These are phyloP conservation scores for Pyxicephalus adspersus DNA, from an alignment of 2,113 vertebrate genomes.

Conservation along the genomic window DNA sequence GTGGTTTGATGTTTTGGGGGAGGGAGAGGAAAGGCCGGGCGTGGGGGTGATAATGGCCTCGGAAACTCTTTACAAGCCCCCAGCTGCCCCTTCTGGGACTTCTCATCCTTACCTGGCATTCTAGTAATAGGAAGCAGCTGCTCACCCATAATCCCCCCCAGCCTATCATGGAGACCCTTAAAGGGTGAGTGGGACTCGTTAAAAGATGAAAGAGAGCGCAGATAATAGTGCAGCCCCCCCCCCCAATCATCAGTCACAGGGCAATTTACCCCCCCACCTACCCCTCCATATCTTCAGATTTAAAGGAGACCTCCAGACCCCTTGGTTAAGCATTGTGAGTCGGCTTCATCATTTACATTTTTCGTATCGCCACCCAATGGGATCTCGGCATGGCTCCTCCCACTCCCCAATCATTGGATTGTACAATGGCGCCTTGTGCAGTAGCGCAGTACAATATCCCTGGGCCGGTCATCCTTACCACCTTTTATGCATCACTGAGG, in stretches of 20 bases:
- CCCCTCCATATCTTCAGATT: no score
- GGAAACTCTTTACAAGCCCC: conserved; percentile 26
- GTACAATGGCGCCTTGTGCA: no score
- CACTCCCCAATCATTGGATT: no score
- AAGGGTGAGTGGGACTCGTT: conserved; percentile 14
- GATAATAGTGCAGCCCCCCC: background rate
- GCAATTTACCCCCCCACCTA: no score
- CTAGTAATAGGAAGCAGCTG: conserved; percentile 48
- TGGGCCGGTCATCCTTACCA: no score
- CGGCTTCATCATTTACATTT: no score
- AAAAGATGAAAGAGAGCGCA: background rate
- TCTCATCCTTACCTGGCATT: conserved; percentile 49
- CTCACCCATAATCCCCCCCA: conserved; percentile 43
- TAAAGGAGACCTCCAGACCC: no score
- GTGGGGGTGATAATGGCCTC: conserved; percentile 47
- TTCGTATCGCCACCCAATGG: no score
- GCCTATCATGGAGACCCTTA: conserved; percentile 7
- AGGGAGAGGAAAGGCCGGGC: conserved; percentile 25
- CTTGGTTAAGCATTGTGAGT: no score
- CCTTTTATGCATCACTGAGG: no score
- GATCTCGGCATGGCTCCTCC: no score
- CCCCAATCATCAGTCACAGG: background rate
- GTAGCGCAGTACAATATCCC: no score
- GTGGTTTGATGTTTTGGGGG: conserved; percentile 40
- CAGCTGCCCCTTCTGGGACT: conserved; percentile 25